Evolutionary conservation across 2,888 invertebrate genomes (phyloP).

Genomic region (Polymixis lichenea): DNA sequence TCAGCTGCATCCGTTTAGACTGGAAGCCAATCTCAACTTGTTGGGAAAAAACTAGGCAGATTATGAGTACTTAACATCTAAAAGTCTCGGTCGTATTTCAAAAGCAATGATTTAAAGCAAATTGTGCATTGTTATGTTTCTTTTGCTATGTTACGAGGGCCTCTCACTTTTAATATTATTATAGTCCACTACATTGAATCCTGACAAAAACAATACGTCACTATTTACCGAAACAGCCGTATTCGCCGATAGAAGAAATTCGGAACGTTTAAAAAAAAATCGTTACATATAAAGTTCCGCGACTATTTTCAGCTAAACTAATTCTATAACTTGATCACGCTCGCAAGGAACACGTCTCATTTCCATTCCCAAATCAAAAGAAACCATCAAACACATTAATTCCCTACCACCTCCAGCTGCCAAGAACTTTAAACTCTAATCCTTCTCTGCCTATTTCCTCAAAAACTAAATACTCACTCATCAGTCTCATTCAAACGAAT

Average conservation of each 20-base stretch:
- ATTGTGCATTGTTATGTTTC: background rate
- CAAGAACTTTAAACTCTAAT: constrained; percentile 34
- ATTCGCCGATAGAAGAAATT: background rate
- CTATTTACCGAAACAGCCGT: background rate
- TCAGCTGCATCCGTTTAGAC: too few relatives aligned
- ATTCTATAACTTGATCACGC: background rate
- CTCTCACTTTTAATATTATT: too few relatives aligned
- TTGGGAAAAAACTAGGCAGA: too few relatives aligned
- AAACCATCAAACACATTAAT: constrained; percentile 13
- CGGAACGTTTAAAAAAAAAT: background rate
- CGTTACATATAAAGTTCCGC: too few relatives aligned
- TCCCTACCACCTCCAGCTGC: background rate
- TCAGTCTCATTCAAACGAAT: constrained; percentile 46
- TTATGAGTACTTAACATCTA: too few relatives aligned
- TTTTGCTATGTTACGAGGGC: background rate
- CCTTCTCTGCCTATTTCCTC: constrained; percentile 34
- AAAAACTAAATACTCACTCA: constrained; percentile 32
- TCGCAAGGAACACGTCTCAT: background rate
- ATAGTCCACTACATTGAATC: too few relatives aligned
- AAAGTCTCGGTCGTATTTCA: background rate
- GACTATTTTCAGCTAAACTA: constrained; percentile 5
- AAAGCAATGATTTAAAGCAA: background rate
- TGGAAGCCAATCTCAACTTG: too few relatives aligned
- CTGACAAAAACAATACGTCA: background rate
- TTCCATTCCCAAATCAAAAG: constrained; percentile 8